These are phyloP conservation scores for Pedionomus torquatus DNA, from an alignment of 2,113 vertebrate species.

Conservation along the genomic window DNA sequence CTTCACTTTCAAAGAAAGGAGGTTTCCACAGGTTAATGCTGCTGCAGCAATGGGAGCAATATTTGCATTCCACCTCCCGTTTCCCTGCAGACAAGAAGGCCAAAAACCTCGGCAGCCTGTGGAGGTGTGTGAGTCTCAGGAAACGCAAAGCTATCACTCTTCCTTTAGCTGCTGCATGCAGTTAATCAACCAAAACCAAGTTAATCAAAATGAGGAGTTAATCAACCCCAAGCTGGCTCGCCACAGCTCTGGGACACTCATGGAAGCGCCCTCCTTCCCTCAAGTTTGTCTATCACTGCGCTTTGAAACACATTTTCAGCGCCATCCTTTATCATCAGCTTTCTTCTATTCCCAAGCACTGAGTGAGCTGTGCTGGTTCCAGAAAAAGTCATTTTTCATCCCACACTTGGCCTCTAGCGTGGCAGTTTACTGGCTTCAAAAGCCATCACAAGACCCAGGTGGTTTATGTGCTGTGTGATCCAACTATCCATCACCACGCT, in stretches of 20 bases:
- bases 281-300: background rate
- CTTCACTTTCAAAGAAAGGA: background rate
- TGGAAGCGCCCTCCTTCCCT: background rate
- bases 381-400: background rate
- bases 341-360: background rate
- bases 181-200: too few relatives aligned
- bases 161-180: too few relatives aligned
- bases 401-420: background rate
- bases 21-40: fast-evolving
- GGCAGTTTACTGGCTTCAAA: background rate
- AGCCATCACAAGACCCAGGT: background rate
- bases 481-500: background rate
- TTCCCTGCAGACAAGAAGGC: background rate
- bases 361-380: background rate
- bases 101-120: background rate
- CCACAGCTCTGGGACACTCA: background rate
- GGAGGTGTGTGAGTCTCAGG: background rate
- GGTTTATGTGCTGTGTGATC: background rate
- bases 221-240: background rate
- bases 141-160: background rate
- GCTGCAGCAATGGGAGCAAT: background rate
- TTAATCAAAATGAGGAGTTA: background rate
- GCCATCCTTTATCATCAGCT: background rate
- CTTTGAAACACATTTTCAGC: background rate
- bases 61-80: background rate